These are phyloP conservation scores for Nymphalis polychloros DNA, from an alignment of 2,888 invertebrate species.

Conservation along the genomic window DNA sequence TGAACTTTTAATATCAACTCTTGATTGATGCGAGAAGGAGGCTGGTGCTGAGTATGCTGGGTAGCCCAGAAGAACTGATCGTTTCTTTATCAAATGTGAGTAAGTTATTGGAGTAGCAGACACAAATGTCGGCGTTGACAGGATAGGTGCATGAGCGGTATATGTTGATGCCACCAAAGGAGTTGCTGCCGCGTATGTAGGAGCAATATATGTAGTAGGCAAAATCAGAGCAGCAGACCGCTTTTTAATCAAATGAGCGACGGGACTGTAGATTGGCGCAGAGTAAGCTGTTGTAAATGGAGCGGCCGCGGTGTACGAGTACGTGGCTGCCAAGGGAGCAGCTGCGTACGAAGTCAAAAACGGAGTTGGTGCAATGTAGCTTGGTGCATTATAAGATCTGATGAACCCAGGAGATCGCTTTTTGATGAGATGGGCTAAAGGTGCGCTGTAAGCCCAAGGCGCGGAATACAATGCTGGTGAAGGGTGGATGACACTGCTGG, in stretches of 20 bases:
- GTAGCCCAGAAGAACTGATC: conserved; percentile 49
- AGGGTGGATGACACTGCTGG: conserved; percentile 72
- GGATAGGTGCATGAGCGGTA: conserved; percentile 44
- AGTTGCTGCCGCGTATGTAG: conserved; percentile 41
- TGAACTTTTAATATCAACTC: conserved; percentile 51
- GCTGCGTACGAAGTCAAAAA: conserved; percentile 33
- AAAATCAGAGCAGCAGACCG: conserved; percentile 48
- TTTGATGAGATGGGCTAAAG: conserved; percentile 58
- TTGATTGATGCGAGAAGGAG: conserved; percentile 54
- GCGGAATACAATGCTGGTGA: conserved; percentile 59
- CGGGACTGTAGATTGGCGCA: conserved; percentile 48
- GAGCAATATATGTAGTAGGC: conserved; percentile 42
- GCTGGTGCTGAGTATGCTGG: conserved; percentile 52
- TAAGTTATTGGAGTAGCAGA: conserved; percentile 50
- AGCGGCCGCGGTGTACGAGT: conserved; percentile 27
- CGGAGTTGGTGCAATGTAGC: conserved; percentile 44
- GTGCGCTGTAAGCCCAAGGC: conserved; percentile 50
- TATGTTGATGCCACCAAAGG: conserved; percentile 53
- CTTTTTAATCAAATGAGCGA: conserved; percentile 62
- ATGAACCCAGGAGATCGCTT: conserved; percentile 47
- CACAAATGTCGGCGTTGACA: conserved; percentile 52
- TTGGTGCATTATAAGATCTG: conserved; percentile 47
- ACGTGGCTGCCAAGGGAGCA: conserved; percentile 15
- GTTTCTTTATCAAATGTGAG: conserved; percentile 61
- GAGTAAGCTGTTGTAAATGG: conserved; percentile 38